Base-by-base conservation (phyloP, 1,140 invertebrate species). In the Leptopilina clavipes region DNA sequence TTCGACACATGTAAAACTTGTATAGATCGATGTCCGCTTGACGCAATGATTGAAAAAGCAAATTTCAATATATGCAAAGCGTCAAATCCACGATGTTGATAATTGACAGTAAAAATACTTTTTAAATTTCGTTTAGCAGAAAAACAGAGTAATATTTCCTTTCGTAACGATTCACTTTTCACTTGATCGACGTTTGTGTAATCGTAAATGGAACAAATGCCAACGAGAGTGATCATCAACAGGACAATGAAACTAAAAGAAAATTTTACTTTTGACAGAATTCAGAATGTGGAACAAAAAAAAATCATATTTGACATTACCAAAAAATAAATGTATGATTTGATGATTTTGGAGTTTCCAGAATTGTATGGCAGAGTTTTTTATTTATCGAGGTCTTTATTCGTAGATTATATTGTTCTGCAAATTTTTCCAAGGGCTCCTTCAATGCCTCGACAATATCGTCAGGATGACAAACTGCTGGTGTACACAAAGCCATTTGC, bases 401-500 rank as follows among this genome's bases (percentile, higher is more conserved):
- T 59, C 17, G 3, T n/a, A 86, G 10, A 48, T 82, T 71, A 18
- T 80, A 71, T 31, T 80, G 72, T 1, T 14, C 18, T 0, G 54
- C 81, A 31, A 81, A 81, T 48, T 78, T 77, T 8, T 76, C 43
- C 8, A 82, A 77, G 0, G 83, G 80, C 10, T 72, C 76, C 22
- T 56, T 52, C 11, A 86, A 52, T 17, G 82, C 83, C 1, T 17
- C 31, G n/a, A 76, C 45, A n/a, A 86, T 65, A 25, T 90, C 88
- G 1, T 79, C 56, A 0, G 80, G 45, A 40, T 65, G 76, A 45
- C 89, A 90, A 9, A 81, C 73, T 3, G 86, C 75, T 3, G 89
- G 89, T 14, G 89, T 83, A 75, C 89, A 90, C 7, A 90, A 70
- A 2, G 86, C 88, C 84, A 87, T 80, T 76, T 88, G 80, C 5